Evolutionary conservation across 2,888 invertebrate species (phyloP).

Genomic region (Nemoura dubitans): DNA sequence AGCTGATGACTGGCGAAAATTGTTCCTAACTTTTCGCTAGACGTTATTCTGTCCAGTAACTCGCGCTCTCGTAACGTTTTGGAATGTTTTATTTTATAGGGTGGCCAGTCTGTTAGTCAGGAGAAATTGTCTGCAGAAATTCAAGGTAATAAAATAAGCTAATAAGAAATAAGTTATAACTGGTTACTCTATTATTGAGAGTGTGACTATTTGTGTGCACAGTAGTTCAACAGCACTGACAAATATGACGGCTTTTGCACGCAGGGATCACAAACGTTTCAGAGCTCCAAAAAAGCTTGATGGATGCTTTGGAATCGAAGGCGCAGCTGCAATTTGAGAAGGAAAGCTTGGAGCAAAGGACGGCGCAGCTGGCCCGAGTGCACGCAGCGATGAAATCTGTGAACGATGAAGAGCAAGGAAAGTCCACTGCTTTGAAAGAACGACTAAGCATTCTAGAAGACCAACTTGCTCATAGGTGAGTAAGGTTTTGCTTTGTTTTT

Average conservation of each 20-base stretch:
- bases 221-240: no score
- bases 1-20: no score
- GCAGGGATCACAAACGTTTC: conserved; percentile 60
- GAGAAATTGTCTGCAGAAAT: neutral
- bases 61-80: no score
- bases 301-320: conserved; percentile 57
- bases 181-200: no score
- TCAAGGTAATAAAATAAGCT: conserved; percentile 30
- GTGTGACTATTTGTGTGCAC: no score
- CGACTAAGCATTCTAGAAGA: conserved; percentile 59
- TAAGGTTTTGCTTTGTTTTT: neutral
- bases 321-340: conserved; percentile 55
- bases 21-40: no score
- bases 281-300: conserved; percentile 57
- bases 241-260: neutral
- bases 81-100: neutral
- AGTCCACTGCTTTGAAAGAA: conserved; percentile 58
- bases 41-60: no score
- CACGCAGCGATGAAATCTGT: conserved; percentile 58
- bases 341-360: conserved; percentile 57
- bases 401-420: conserved; percentile 59
- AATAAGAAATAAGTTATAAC: no score
- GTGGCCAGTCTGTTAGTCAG: conserved; percentile 15
- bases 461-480: conserved; percentile 60
- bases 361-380: conserved; percentile 58